Base-by-base conservation (phyloP, 92 coral and sea anemone species). In the Isaurus tuberculatus region DNA sequence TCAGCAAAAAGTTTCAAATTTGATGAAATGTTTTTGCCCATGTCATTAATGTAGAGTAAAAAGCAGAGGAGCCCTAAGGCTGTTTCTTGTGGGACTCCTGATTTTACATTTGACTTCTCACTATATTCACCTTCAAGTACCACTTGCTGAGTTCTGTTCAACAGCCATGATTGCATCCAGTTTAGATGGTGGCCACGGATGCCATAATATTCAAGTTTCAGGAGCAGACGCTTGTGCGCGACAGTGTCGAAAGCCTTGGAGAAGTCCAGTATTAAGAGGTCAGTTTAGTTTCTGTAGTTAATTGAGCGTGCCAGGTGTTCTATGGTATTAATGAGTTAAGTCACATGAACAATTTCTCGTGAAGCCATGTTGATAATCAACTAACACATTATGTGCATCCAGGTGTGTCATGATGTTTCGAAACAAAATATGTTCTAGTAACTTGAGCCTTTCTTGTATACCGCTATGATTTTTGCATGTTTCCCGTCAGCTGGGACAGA, bases 1-100 rank as follows among this genome's bases (percentile, higher is more conserved):
- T n/a, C n/a, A n/a, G n/a, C n/a, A n/a, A n/a, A n/a, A 65, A 79
- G 84, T 32, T 86, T 86, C 20, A 86, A 44, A 42, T 79, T 79
- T 28, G 79, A 53, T 10, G 75, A 79, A 15, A 87, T 87, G 17
- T 70, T 27, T 46, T 19, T 69, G 8, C 86, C 86, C 83, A 32
- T 77, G 51, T 16, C 53, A 61, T 58, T 79, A 63, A 8, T 8
- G 68, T 23, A 63, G 29, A 87, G 68, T 23, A 63, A n/a, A 87
- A 34, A 1, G 74, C 88, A 1, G 84, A 81, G 60, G 19, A n/a
- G 60, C 19, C 60, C 60, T 9, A 51, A n/a, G 16, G 16, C 16
- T 9, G 60, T 51, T 30, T 81, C 88, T 28, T 83, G 88, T 0
- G 88, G 87, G 43, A 77, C 88, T 70, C 86, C 85, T 13, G 77